Evolutionary conservation across 2,797 vertebrate genomes (phyloP), one percentile per base, ranked within the genome.

Genomic region (Eulemur mongoz): DNA sequence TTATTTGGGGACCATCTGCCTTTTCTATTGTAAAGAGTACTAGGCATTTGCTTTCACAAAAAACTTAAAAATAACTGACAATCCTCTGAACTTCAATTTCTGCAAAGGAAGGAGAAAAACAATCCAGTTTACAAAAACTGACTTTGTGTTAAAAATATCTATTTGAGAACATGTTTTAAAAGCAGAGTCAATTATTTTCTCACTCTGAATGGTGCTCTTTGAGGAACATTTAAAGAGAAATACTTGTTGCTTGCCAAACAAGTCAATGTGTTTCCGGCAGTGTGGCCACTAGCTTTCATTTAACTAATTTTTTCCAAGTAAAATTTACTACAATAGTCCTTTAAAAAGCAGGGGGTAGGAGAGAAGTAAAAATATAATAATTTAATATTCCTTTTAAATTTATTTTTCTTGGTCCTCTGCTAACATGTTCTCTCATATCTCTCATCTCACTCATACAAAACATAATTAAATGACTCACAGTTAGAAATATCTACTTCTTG

Each of bases 41-140:
- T 61, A 81, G 54, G 23, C 8, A 17, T 89, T 95, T 65, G 35
- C 48, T 86, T 80, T 63, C 4, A 50, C 27, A 27, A 89, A 89
- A 93, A 93, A 69, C 45, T 89, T 89, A 89, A 93, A 96, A 93
- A 63, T 82, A 89, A 89, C 40, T 73, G 48, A 93, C 18, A 82
- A 50, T 81, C 4, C 23, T 95, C 76, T 92, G 43, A 79, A 97
- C 38, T 89, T 93, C 7, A 14, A 27, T 83, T 90, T 87, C 83
- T 95, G 12, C 25, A 61, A 93, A 93, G 91, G 27, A 10, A 57
- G 82, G 12, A 86, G 22, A 70, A 65, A 73, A 85, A 92, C 35
- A 91, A 80, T 78, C 4, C 38, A 84, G 57, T 69, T 79, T 73
- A 86, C 18, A 81, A 92, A 92, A 92, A 93, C 23, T 73, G 54